Percentiles rank a stretch among this genome's conserved stretches.
These are phyloP conservation scores for Tamandua tetradactyla DNA, from an alignment of 2,797 vertebrate genomes.

Conservation along the genomic window DNA sequence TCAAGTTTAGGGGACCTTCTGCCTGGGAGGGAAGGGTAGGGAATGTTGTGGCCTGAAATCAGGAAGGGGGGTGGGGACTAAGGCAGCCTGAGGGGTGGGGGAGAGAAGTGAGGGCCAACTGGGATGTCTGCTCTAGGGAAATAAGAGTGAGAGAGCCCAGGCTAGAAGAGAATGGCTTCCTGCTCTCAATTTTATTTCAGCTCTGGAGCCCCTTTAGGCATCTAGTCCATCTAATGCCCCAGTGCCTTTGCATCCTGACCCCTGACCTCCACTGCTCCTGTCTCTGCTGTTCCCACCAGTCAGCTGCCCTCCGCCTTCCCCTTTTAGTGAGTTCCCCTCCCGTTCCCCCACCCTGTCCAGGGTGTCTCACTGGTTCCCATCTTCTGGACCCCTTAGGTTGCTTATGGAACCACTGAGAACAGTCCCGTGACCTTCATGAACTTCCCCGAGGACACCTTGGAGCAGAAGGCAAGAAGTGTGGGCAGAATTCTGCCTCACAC, in stretches of 20 bases:
- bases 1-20: slow-evolving; percentile 29
- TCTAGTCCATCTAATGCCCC: neutral
- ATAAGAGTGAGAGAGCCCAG: neutral
- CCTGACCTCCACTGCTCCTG: neutral
- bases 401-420: slow-evolving; percentile 96
- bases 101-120: neutral
- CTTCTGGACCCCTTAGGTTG: slow-evolving; percentile 85
- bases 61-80: neutral
- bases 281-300: neutral
- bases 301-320: neutral
- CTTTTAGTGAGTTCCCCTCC: neutral
- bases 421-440: slow-evolving; percentile 94
- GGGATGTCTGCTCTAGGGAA: neutral
- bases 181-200: neutral
- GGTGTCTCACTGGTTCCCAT: neutral
- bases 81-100: neutral
- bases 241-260: neutral
- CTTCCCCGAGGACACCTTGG: slow-evolving; percentile 85
- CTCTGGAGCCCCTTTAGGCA: neutral
- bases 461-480: slow-evolving; percentile 87
- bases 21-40: slow-evolving; percentile 29
- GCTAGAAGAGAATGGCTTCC: neutral
- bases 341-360: neutral
- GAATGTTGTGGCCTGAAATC: slow-evolving; percentile 25
- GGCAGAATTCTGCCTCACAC: slow-evolving; percentile 91